Base-by-base conservation (phyloP, 2,113 vertebrate species). In the Rutilus rutilus region DNA sequence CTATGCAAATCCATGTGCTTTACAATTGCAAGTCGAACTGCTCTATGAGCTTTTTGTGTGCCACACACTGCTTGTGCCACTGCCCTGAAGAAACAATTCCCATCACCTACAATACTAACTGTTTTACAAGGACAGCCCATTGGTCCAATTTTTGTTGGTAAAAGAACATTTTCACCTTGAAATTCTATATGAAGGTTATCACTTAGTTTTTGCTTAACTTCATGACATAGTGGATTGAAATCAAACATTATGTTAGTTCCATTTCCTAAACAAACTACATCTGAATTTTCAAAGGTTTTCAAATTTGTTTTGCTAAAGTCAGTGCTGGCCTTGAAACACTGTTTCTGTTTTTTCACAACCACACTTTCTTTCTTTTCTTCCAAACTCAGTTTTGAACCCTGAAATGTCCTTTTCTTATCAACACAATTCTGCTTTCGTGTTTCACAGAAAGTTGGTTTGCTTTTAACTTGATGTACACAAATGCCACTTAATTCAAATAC, bases 341-440 rank as follows among this genome's bases (percentile, higher is more conserved):
- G 7, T 23, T 4, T 60, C 3, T 5, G 2, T n/a, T n/a, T 60
- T 8, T n/a, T 10, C 23, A 14, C 3, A 23, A 59, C 21, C 23
- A 59, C 21, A 59, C 1, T 9, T 59, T 59, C 21, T 59, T 59
- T 10, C 0, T 59, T 8, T 59, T 59, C 21, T 59, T 59, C 8
- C 57, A 23, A 21, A 59, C 11, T 59, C 2, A 59, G 0, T 23
- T 59, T 59, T 59, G 1, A 23, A 10, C 6, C 8, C 2, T 59
- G 1, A 2, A 3, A 3, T 5, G 0, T n/a, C 1, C 57, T 60
- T 1, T n/a, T 60, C 2, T n/a, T n/a, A n/a, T 21, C 21, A 21
- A 5, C 3, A 2, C 2, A n/a, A 2, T 0, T 8, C 1, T 0
- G 21, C n/a, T 9, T 59, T 59, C 0, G 0, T 59, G 7, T 1